These are phyloP conservation scores for Habropoda laboriosa DNA, from an alignment of 1,140 invertebrate species.

Conservation along the genomic window DNA sequence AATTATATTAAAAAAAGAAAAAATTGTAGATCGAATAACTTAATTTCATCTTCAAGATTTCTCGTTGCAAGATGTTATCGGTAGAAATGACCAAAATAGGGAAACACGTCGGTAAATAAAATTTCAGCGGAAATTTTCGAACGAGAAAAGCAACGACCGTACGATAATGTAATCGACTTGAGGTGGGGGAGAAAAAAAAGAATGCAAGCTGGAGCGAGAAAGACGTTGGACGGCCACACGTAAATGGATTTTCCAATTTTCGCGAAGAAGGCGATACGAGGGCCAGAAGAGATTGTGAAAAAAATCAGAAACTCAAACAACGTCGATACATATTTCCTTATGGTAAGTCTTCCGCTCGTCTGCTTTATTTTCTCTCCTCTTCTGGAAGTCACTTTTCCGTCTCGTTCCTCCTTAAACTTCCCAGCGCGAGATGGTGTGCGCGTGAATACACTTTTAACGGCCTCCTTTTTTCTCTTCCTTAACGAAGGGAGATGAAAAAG, in stretches of 20 bases:
- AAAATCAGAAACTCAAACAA: conserved; percentile 38
- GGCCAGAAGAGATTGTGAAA: neutral
- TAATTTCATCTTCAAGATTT: no score
- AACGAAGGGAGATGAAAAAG: conserved; percentile 47
- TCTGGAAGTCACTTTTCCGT: neutral
- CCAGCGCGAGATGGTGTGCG: neutral
- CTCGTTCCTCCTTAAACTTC: neutral
- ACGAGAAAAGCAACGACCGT: neutral
- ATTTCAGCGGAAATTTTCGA: no score
- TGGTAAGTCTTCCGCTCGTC: conserved; percentile 17
- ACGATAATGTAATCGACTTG: neutral
- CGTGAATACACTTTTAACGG: conserved; percentile 11
- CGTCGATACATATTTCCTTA: conserved; percentile 34
- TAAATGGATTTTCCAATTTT: conserved; percentile 27
- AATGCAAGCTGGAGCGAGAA: no score
- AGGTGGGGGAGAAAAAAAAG: no score
- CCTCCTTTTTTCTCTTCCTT: neutral
- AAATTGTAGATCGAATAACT: no score
- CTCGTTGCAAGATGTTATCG: neutral
- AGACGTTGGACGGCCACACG: neutral
- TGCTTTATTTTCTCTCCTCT: neutral
- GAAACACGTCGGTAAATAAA: neutral
- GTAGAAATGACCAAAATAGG: no score
- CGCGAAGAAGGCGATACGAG: neutral
- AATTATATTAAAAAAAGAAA: no score